phyloP scores from a whole-genome alignment of 2,888 invertebrate genomes.

The Malthinus flaveolus region DNA sequence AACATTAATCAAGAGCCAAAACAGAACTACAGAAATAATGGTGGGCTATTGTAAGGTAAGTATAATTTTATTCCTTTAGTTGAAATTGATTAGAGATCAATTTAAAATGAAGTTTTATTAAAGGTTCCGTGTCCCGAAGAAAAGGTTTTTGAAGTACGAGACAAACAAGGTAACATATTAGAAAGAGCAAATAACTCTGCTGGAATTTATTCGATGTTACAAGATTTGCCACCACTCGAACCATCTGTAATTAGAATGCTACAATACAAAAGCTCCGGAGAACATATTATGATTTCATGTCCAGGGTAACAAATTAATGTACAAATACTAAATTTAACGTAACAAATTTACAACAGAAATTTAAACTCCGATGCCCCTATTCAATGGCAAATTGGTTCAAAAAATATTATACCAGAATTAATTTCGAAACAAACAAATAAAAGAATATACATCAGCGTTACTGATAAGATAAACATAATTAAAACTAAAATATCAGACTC shows the following conservation, averaged over 20 bases:
- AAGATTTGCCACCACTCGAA: slow-evolving; percentile 55
- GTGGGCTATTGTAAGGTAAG: slow-evolving; percentile 59
- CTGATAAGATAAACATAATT: slow-evolving; percentile 62
- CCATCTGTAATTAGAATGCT: slow-evolving; percentile 53
- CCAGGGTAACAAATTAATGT: slow-evolving; percentile 54
- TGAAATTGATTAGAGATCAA: no score
- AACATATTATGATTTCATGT: slow-evolving; percentile 53
- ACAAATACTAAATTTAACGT: not conserved
- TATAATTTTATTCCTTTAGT: not conserved
- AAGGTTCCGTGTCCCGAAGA: slow-evolving; percentile 56
- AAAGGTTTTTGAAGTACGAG: slow-evolving; percentile 58
- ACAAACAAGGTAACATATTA: slow-evolving; percentile 58
- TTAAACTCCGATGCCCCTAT: slow-evolving; percentile 59
- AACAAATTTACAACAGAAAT: slow-evolving; percentile 51
- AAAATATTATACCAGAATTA: slow-evolving; percentile 56
- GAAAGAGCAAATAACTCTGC: slow-evolving; percentile 65
- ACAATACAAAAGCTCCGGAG: slow-evolving; percentile 51
- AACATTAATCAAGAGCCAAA: slow-evolving; percentile 49
- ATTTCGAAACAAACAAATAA: slow-evolving; percentile 58
- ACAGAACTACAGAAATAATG: slow-evolving; percentile 60
- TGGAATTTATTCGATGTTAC: slow-evolving; percentile 61
- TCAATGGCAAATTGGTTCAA: slow-evolving; percentile 61
- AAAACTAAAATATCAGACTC: slow-evolving; percentile 59
- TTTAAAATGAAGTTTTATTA: not conserved
- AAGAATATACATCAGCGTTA: slow-evolving; percentile 61